Percentiles rank a stretch among this genome's conserved stretches.
phyloP scores from a whole-genome alignment of 2,888 invertebrate species.

The Xestia c-nigrum region DNA sequence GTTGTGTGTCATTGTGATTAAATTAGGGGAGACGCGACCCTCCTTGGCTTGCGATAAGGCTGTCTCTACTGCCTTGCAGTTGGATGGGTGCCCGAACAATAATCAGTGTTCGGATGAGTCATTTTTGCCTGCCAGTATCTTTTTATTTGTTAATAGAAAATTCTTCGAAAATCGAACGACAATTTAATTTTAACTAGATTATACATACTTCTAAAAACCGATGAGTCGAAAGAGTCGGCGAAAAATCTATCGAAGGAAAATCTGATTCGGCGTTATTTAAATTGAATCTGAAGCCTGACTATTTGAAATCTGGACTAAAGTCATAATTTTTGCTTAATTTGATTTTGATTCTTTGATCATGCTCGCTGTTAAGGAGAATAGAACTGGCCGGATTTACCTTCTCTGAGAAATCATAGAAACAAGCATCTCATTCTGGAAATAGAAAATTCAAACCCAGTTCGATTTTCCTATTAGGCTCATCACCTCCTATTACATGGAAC shows the following conservation, averaged over 20 bases:
- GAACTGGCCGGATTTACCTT: background rate
- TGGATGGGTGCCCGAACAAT: constrained; percentile 38
- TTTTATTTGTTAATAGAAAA: background rate
- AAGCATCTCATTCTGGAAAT: background rate
- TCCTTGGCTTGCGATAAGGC: constrained; percentile 22
- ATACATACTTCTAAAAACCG: background rate
- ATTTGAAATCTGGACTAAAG: background rate
- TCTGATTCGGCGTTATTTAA: constrained; percentile 25
- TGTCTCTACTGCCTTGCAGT: constrained; percentile 18
- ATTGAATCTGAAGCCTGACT: constrained; percentile 11
- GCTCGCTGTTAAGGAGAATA: background rate
- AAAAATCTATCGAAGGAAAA: constrained; percentile 3
- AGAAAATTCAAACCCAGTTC: background rate
- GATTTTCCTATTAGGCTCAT: too few species aligned
- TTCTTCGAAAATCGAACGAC: background rate
- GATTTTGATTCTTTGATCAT: background rate
- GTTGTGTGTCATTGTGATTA: constrained; percentile 56
- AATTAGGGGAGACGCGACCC: constrained; percentile 44
- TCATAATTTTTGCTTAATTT: constrained; percentile 2
- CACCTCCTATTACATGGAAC: too few species aligned
- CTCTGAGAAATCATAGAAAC: background rate
- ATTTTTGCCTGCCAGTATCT: background rate
- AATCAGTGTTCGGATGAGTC: background rate
- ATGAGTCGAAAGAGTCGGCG: constrained; percentile 14
- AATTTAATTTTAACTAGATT: constrained; percentile 23